Evolutionary conservation across 1,140 invertebrate species (phyloP), one percentile per base, ranked within the genome.

Genomic region (Propsilocerus akamusi): DNA sequence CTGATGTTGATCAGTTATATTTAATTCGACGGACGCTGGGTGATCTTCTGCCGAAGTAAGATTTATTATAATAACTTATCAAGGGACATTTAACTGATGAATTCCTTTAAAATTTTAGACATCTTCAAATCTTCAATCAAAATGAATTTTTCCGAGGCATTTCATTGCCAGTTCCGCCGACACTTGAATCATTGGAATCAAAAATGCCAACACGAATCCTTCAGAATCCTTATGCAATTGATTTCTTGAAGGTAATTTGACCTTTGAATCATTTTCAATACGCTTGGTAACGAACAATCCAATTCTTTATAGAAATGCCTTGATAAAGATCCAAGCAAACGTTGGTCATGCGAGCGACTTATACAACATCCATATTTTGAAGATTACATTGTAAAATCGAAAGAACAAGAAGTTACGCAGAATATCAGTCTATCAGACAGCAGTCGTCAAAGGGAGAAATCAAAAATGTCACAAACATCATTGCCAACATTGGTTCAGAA

Each of bases 1-100:
- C 94, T 10, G 96, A 99, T 62, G 85, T 98, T 2, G 96, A 99
- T 69, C 96, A 99, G 65, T 68, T 99, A 23, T 98, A 95, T 69
- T 73, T 97, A 51, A 98, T 98, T 57, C 75, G 88, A 58, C 85
- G 83, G 68, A 95, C 90, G 1, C 68, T 87, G 17, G 85, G 94
- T 11, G 92, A 98, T 59, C 71, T 99, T 5, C 73, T 96, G 55
- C 85, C 90, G 2, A 41, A 41, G 34, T 41, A 17, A 41, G 14
- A 20, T 20, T 30, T 30, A 12, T 30, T 30, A 3, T 30, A 30
- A 4, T 12, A 30, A 30, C 3, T 30, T 30, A 12, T 2, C 10
- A 37, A 37, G 7, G 14, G n/a, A 12, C 7, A 17, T 17, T 17
- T 37, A 17, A 17, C 2, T 37, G 2, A 37, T 14, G 14, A 4